These are phyloP conservation scores for Ispidina picta DNA, from an alignment of 2,797 vertebrate genomes.

Conservation along the genomic window DNA sequence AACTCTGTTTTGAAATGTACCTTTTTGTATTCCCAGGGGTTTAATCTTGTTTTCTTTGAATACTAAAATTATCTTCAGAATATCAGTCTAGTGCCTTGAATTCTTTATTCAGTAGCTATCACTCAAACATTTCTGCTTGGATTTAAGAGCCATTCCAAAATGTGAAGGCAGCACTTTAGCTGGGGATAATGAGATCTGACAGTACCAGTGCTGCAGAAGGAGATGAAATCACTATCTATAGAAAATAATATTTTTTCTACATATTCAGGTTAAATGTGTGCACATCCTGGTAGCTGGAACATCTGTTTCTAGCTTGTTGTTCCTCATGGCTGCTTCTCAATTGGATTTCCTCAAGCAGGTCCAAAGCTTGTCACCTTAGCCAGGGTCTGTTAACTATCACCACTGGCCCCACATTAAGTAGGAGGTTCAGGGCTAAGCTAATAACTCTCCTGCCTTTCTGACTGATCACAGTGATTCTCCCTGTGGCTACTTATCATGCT, in stretches of 20 bases:
- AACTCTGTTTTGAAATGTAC: not conserved
- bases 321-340: slow-evolving; percentile 99
- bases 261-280: slow-evolving; percentile 80
- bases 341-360: slow-evolving; percentile 99
- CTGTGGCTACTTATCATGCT: slow-evolving; percentile 75
- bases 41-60: not conserved
- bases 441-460: slow-evolving; percentile 97
- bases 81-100: not conserved
- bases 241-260: slow-evolving; percentile 74
- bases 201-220: slow-evolving; percentile 8
- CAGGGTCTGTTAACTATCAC: slow-evolving; percentile 98
- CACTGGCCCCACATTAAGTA: slow-evolving; percentile 95
- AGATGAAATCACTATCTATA: slow-evolving; percentile 64
- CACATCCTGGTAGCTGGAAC: slow-evolving; percentile 86
- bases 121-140: slow-evolving; percentile 31
- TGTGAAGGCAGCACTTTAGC: slow-evolving; percentile 17
- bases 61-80: not conserved
- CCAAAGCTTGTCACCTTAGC: slow-evolving; percentile 97
- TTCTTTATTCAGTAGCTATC: slow-evolving; percentile 1
- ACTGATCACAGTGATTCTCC: slow-evolving; percentile 86
- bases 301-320: slow-evolving; percentile 98
- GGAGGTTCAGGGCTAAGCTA: slow-evolving; percentile 99
- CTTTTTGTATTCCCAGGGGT: not conserved
- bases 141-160: slow-evolving; percentile 57
- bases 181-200: slow-evolving; percentile 57